Evolutionary conservation across 2,113 vertebrate genomes (phyloP).

Genomic region (Hemiscyllium ocellatum): DNA sequence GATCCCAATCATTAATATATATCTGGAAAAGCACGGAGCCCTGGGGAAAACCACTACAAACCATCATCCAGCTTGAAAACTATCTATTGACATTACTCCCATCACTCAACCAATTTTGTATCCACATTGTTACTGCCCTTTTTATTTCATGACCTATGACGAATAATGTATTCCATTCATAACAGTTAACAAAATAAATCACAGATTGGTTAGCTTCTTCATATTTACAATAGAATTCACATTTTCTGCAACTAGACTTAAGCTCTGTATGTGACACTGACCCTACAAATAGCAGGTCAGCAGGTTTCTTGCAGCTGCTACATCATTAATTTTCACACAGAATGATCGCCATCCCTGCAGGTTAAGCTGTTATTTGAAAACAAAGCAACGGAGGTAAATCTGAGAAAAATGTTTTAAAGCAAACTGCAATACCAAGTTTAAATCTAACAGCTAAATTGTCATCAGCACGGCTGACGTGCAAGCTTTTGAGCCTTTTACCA

Average conservation of each 20-base stretch:
- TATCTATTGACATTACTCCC: too few species aligned
- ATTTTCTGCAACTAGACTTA: not conserved
- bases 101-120: too few species aligned
- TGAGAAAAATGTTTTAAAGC: not conserved
- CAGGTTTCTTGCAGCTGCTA: not conserved
- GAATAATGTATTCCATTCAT: not conserved
- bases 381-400: not conserved
- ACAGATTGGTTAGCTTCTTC: not conserved
- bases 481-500: not conserved
- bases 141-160: not conserved
- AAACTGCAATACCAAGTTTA: not conserved
- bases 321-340: not conserved
- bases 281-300: not conserved
- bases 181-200: not conserved
- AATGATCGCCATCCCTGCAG: not conserved
- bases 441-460: not conserved
- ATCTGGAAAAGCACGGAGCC: too few species aligned
- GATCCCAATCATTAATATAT: too few species aligned
- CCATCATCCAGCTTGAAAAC: too few species aligned
- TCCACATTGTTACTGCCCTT: too few species aligned
- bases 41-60: too few species aligned
- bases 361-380: conserved; percentile 2
- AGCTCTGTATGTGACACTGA: not conserved
- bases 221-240: too few species aligned
- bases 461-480: not conserved